These are phyloP conservation scores for Sebastes iracundus DNA, from an alignment of 2,797 vertebrate genomes.

Conservation along the genomic window DNA sequence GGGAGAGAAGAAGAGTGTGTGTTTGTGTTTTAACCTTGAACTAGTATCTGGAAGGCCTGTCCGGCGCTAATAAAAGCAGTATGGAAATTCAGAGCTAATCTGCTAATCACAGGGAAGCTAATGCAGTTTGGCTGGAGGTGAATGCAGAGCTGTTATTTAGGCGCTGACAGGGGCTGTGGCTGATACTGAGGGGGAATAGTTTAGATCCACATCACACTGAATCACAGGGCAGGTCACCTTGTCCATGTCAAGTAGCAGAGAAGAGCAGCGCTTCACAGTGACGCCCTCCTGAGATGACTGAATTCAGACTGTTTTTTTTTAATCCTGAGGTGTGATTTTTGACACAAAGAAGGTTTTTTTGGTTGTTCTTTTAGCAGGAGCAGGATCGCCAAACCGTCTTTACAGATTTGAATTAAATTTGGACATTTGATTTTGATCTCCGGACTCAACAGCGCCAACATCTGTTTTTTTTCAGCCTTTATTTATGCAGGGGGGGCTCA, in stretches of 20 bases:
- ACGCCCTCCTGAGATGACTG: neutral
- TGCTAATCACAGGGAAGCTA: slow-evolving; percentile 73
- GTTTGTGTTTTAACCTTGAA: slow-evolving; percentile 74
- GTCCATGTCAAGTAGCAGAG: slow-evolving; percentile 28
- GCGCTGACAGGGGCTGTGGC: slow-evolving; percentile 25
- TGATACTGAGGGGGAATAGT: slow-evolving; percentile 27
- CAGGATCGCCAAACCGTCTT: neutral
- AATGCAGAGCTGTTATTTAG: slow-evolving; percentile 65
- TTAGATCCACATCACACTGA: slow-evolving; percentile 55
- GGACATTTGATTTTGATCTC: neutral
- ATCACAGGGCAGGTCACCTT: slow-evolving; percentile 67
- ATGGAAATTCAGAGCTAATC: slow-evolving; percentile 77
- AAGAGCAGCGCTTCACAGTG: slow-evolving; percentile 7
- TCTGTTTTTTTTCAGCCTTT: no score
- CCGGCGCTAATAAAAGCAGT: slow-evolving; percentile 71
- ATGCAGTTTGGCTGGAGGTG: slow-evolving; percentile 73
- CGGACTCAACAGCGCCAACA: neutral
- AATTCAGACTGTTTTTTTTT: neutral
- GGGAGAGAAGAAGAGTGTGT: neutral
- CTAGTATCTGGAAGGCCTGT: slow-evolving; percentile 55
- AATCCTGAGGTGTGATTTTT: neutral
- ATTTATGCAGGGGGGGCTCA: no score
- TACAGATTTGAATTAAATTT: neutral
- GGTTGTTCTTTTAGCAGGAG: neutral
- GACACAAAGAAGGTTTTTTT: neutral